Base-by-base conservation (phyloP, 2,888 invertebrate species). In the Allacma fusca region DNA sequence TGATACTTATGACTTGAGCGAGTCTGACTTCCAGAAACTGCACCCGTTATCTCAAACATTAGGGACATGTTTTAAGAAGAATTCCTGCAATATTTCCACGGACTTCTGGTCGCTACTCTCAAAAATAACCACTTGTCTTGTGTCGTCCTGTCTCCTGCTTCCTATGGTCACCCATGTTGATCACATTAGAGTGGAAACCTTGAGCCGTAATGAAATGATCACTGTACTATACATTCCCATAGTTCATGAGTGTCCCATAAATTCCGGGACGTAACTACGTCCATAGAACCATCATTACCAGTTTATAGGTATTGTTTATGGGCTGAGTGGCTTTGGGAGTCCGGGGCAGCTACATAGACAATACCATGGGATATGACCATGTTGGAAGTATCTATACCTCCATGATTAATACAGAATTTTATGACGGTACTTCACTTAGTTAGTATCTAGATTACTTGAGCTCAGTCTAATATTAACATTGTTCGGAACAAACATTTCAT, bases 81-180 rank as follows among this genome's bases (percentile, higher is more conserved):
- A 70, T 70, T 26, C 43, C 69, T 24, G 28, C 29, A 26, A 70
- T 43, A 23, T 50, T 50, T 50, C 50, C 19, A 19, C 9, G 4
- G n/a, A 34, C 29, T 64, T 24, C 62, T 62, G 40, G 73, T 73
- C 73, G n/a, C 29, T 26, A 72, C 72, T 57, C 72, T 73, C 34
- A 34, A 73, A 62, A 73, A 73, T 64, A 62, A 73, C 64, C 73
- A 64, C 73, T 73, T 73, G 73, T 73, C 59, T 73, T 34, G 24
- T 29, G 24, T 71, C 59, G 34, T 34, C 1, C 34, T 62, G 29
- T 34, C 59, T 77, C 34, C 68, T 73, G 69, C 62, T 77, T 69
- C 77, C 74, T 74, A 68, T 77, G 68, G 77, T 77, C 77, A 73
- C 65, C 40, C 50, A 21, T 62, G 24, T 62, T 50, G 9, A 50